Evolutionary conservation across 2,888 invertebrate species (phyloP), one percentile per base, ranked within the genome.

Genomic region (Drosophila imparisetae): DNA sequence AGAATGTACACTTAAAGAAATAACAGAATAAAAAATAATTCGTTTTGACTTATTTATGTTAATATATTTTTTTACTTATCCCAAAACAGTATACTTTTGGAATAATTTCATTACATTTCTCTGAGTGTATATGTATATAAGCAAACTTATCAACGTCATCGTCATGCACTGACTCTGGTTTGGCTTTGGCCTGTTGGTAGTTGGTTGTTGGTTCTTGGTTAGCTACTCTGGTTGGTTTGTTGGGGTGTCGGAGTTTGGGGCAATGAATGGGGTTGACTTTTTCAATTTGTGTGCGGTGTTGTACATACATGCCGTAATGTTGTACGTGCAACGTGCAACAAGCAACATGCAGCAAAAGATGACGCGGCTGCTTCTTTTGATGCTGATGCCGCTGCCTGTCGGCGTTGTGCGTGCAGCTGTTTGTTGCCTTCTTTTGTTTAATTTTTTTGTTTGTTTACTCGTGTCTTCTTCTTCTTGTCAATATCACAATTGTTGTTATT

Each of bases 211-310:
- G 73, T 64, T 63, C 49, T 63, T 55, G 72, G 73, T 64, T 71
- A 57, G 50, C 38, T 63, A 40, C 45, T 57, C 52, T 63, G 81
- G 40, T 65, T 76, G 68, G 74, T 66, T 68, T 52, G 62, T 27
- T 68, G 52, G 48, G 30, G 49, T 62, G 52, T 49, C 45, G 61
- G 38, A 48, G 32, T 27, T 58, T 32, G 65, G 7, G 27, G 66
- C 2, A 24, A 36, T 36, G 54, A 45, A 40, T 42, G 59, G 76
- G 55, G 76, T 83, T 84, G 71, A 72, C 71, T 87, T 82, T 87
- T 84, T 89, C 88, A 89, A 89, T 89, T 85, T 86, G 84, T 82
- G 86, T 75, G 70, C 87, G 64, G 66, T 72, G 63, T 62, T 78
- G 86, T 81, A 38, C 11, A 53, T 53, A 18, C 36, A 49, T 69